Evolutionary conservation across 2,888 invertebrate species (phyloP).

Genomic region (Drosophila subquinaria): DNA sequence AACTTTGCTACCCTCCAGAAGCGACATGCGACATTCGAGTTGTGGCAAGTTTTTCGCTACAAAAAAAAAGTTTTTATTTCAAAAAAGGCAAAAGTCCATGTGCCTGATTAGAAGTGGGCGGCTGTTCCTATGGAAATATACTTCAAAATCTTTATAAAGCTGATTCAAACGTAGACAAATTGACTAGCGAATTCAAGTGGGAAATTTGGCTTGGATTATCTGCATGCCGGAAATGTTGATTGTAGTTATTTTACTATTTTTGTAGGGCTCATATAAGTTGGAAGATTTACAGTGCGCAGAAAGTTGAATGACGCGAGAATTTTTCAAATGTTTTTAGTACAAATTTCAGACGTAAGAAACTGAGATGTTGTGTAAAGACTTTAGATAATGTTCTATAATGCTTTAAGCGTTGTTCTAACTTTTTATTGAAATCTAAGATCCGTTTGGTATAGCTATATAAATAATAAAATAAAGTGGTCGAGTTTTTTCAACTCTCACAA

Average conservation of each 20-base stretch:
- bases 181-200: constrained; percentile 6
- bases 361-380: not conserved
- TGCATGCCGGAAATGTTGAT: constrained; percentile 15
- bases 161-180: constrained; percentile 2
- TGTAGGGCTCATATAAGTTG: not conserved
- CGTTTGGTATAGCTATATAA: not conserved
- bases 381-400: not conserved
- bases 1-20: constrained; percentile 35
- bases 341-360: not conserved
- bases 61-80: constrained; percentile 43
- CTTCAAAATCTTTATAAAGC: not conserved
- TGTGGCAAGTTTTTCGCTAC: constrained; percentile 19
- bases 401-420: not conserved
- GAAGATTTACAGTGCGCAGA: not conserved
- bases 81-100: constrained; percentile 25
- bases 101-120: constrained; percentile 38
- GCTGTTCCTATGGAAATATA: constrained; percentile 6
- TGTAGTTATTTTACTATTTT: not conserved
- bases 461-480: not conserved
- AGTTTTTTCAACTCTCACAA: not conserved
- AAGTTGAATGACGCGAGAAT: not conserved
- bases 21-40: constrained; percentile 36
- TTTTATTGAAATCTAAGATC: not conserved
- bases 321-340: not conserved
- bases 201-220: constrained; percentile 2